phyloP scores from a whole-genome alignment of 1,140 invertebrate species.

The Steinernema khuongi region DNA sequence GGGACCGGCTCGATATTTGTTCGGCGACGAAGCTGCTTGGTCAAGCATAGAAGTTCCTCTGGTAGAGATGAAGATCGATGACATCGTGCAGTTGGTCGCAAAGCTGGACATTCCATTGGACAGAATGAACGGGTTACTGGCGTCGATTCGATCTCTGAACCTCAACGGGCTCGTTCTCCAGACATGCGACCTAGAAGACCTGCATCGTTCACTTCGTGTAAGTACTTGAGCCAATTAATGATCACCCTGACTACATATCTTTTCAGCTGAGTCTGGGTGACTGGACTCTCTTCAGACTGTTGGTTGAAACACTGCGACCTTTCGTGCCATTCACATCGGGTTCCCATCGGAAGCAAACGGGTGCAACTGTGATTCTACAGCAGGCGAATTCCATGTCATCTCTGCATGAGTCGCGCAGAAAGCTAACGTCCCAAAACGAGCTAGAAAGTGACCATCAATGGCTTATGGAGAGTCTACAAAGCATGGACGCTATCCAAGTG shows the following conservation, averaged over 20 bases:
- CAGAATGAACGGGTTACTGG: slow-evolving; percentile 31
- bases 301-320: slow-evolving; percentile 52
- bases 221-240: slow-evolving; percentile 3
- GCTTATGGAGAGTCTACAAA: slow-evolving; percentile 36
- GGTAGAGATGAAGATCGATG: slow-evolving; percentile 50
- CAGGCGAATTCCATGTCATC: background rate
- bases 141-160: slow-evolving; percentile 42
- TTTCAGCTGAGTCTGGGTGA: slow-evolving; percentile 46
- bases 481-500: slow-evolving; percentile 25
- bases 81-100: slow-evolving; percentile 39
- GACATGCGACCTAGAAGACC: slow-evolving; percentile 53
- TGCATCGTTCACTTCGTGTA: slow-evolving; percentile 43
- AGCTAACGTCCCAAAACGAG: slow-evolving; percentile 15
- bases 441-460: slow-evolving; percentile 33
- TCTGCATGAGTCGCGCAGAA: background rate
- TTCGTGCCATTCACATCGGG: slow-evolving; percentile 25
- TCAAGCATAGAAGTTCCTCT: slow-evolving; percentile 41
- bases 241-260: slow-evolving; percentile 15
- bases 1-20: slow-evolving; percentile 45
- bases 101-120: slow-evolving; percentile 43
- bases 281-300: slow-evolving; percentile 52
- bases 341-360: background rate
- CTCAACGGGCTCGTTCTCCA: slow-evolving; percentile 54
- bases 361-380: background rate
- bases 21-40: slow-evolving; percentile 50